These are phyloP conservation scores for Excalfactoria chinensis DNA, from an alignment of 2,113 vertebrate genomes.

Conservation along the genomic window DNA sequence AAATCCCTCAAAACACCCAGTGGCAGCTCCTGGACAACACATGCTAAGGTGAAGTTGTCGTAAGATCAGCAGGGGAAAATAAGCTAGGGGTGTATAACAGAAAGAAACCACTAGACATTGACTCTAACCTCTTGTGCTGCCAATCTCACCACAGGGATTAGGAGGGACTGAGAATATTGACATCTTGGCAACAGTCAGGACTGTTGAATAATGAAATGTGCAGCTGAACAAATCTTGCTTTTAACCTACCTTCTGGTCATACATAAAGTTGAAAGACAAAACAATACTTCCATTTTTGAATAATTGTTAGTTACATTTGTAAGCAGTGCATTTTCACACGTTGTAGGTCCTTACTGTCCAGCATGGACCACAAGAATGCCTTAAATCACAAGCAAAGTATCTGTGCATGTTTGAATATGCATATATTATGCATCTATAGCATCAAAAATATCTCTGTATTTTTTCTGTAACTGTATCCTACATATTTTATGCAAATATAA, in stretches of 20 bases:
- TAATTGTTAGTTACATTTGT: background rate
- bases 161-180: background rate
- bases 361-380: background rate
- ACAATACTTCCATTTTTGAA: background rate
- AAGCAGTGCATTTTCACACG: background rate
- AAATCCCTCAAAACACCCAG: too few species aligned
- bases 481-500: conserved; percentile 34
- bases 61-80: background rate
- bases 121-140: background rate
- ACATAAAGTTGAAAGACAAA: background rate
- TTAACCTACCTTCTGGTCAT: background rate
- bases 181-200: background rate
- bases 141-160: background rate
- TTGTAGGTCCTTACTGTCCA: background rate
- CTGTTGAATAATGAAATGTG: background rate
- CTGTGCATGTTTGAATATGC: background rate
- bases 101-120: background rate
- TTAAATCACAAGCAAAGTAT: conserved; percentile 27
- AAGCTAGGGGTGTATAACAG: background rate
- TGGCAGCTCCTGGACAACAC: fast-evolving
- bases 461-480: conserved; percentile 13
- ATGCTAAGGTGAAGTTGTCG: background rate
- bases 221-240: background rate
- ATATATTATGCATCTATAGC: background rate
- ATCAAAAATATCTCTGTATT: background rate